phyloP scores from a whole-genome alignment of 2,797 vertebrate species.

The Lagothrix lagotricha region DNA sequence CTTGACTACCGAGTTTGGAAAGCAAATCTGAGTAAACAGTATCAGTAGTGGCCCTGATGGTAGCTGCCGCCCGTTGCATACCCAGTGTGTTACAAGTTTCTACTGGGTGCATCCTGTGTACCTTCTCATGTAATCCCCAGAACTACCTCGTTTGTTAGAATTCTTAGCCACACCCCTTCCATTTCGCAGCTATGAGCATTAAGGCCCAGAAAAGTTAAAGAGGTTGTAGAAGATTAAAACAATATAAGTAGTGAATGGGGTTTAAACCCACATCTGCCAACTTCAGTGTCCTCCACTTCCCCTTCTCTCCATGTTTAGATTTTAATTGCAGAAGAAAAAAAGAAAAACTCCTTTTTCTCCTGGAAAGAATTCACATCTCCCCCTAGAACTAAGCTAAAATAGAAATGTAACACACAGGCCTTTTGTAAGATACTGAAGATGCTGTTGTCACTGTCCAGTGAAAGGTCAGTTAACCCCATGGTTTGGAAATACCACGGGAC shows the following conservation, averaged over 20 bases:
- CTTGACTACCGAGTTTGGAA: background rate
- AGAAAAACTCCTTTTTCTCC: background rate
- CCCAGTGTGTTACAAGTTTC: accelerated
- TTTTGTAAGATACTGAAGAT: accelerated
- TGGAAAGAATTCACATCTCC: background rate
- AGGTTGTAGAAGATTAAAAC: accelerated
- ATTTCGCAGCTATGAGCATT: background rate
- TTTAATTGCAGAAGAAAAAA: background rate
- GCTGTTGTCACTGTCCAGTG: background rate
- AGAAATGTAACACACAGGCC: background rate
- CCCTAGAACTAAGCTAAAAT: background rate
- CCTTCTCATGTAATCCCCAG: background rate
- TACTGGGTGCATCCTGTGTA: accelerated
- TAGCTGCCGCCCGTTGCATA: accelerated
- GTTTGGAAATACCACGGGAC: background rate
- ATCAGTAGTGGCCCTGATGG: accelerated
- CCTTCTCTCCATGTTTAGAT: background rate
- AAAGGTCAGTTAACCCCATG: background rate
- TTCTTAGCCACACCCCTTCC: background rate
- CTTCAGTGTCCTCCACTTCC: background rate
- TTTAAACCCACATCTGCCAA: accelerated
- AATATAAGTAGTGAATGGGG: too few relatives aligned
- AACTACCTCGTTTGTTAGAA: background rate
- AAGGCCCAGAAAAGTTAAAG: background rate
- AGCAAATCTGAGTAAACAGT: accelerated